Evolutionary conservation across 2,888 invertebrate species (phyloP).

Genomic region (Caenorhabditis sp.): DNA sequence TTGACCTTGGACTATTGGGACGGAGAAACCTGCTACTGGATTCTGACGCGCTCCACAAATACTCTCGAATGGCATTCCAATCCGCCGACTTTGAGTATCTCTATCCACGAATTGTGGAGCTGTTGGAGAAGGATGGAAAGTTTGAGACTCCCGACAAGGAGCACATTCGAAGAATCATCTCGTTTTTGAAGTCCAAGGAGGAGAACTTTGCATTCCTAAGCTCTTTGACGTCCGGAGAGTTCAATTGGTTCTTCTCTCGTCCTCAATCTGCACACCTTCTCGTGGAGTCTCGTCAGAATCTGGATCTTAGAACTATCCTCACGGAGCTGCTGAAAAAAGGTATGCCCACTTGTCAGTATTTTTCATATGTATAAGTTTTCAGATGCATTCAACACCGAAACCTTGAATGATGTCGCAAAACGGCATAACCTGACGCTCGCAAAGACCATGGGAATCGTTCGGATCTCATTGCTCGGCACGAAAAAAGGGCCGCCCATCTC

Average conservation of each 20-base stretch:
- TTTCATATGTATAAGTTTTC: neutral
- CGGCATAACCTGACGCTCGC: slow-evolving; percentile 40
- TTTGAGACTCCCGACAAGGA: slow-evolving; percentile 22
- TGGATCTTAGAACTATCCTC: slow-evolving; percentile 35
- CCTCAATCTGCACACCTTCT: slow-evolving; percentile 44
- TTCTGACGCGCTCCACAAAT: slow-evolving; percentile 68
- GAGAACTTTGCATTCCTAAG: slow-evolving; percentile 70
- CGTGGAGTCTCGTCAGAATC: neutral
- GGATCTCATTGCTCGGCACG: slow-evolving; percentile 76
- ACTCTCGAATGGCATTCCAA: slow-evolving; percentile 75
- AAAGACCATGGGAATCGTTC: slow-evolving; percentile 66
- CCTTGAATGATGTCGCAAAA: slow-evolving; percentile 49
- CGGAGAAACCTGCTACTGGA: slow-evolving; percentile 78
- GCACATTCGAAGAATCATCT: slow-evolving; percentile 59
- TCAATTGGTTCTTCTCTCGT: slow-evolving; percentile 68
- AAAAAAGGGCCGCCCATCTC: slow-evolving; percentile 80
- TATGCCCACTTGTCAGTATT: neutral
- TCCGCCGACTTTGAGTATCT: slow-evolving; percentile 65
- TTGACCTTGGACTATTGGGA: slow-evolving; percentile 75
- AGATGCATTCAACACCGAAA: slow-evolving; percentile 41
- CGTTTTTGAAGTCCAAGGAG: slow-evolving; percentile 75
- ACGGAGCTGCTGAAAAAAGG: slow-evolving; percentile 31
- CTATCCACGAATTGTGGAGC: slow-evolving; percentile 49
- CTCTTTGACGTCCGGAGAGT: slow-evolving; percentile 66
- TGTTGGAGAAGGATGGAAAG: slow-evolving; percentile 52